Evolutionary conservation across 2,113 vertebrate species (phyloP).

Genomic region (Platysteira castanea): DNA sequence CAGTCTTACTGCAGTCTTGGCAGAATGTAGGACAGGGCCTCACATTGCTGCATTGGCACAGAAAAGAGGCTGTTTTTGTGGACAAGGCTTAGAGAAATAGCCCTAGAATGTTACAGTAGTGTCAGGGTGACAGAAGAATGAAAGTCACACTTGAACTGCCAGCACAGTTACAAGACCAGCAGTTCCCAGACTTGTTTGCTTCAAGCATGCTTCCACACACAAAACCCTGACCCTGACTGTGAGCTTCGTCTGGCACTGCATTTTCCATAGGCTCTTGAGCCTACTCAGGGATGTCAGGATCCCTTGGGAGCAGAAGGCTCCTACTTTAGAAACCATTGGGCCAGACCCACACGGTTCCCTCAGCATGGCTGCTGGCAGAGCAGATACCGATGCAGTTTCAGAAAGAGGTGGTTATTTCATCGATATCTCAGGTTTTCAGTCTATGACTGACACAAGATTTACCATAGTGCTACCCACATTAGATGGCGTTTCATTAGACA

Average conservation of each 20-base stretch:
- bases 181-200: not conserved
- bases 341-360: not conserved
- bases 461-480: not conserved
- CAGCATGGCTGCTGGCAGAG: not conserved
- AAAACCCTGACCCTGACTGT: not conserved
- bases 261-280: not conserved
- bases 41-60: not conserved
- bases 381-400: not conserved
- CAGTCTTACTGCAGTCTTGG: not conserved
- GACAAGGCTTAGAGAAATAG: not conserved
- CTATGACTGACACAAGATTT: not conserved
- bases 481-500: not conserved
- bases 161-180: not conserved
- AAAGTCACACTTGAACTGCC: not conserved
- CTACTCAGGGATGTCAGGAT: not conserved
- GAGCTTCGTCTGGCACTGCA: not conserved
- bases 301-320: not conserved
- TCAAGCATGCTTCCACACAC: rapidly evolving
- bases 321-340: not conserved
- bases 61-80: not conserved
- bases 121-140: not conserved
- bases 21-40: constrained; percentile 33
- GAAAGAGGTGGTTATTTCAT: not conserved
- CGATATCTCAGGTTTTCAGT: not conserved
- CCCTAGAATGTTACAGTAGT: not conserved